A percentile compares a stretch with the other conserved stretches of the same genome.
phyloP scores from a whole-genome alignment of 2,797 vertebrate genomes.

The Hoplostethus mediterraneus region DNA sequence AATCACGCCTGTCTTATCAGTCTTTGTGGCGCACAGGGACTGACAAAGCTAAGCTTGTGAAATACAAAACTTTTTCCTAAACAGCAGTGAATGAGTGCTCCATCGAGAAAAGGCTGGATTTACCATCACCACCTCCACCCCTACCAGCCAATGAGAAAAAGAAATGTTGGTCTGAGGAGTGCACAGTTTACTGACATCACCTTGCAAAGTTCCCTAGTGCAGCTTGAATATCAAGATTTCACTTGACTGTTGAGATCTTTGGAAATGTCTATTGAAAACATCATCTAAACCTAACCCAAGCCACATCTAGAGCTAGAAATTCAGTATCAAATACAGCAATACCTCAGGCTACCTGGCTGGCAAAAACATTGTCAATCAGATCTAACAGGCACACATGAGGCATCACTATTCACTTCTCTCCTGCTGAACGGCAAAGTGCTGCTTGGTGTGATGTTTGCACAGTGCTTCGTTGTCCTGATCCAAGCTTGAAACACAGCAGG shows the following conservation, averaged over 20 bases:
- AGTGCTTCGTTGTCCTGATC: constrained; percentile 63
- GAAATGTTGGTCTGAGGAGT: no score
- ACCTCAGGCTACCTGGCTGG: constrained; percentile 4
- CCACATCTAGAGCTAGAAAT: neutral
- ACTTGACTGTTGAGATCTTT: neutral
- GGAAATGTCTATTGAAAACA: neutral
- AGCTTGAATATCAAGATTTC: no score
- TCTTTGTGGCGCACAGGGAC: neutral
- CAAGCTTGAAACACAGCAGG: constrained; percentile 72
- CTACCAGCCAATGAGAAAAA: neutral
- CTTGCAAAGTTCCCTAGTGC: no score
- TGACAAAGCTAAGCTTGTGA: neutral
- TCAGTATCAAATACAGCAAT: neutral
- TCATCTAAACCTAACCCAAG: neutral
- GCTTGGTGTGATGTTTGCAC: constrained; percentile 49
- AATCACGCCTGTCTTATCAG: neutral
- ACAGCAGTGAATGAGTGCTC: neutral
- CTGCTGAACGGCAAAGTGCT: constrained; percentile 50
- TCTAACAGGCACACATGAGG: constrained; percentile 6
- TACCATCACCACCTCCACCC: neutral
- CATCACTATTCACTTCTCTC: constrained; percentile 11
- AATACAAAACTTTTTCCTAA: neutral
- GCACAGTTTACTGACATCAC: no score
- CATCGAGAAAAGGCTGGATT: no score
- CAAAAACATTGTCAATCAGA: neutral